Evolutionary conservation across 2,888 invertebrate species (phyloP).

Genomic region (Lasioglossum lativentre): DNA sequence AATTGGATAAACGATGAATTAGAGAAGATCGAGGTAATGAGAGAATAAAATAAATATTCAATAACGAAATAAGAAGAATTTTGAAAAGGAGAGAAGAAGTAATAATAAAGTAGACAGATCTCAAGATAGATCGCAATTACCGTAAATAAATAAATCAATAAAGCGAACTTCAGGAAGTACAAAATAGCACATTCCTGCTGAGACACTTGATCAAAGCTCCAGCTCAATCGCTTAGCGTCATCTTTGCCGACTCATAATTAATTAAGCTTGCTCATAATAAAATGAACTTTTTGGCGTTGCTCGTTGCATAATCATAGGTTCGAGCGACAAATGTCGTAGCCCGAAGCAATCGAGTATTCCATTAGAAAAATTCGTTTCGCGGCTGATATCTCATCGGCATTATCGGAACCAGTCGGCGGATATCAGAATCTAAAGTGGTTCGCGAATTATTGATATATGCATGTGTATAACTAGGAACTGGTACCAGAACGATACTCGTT

Average conservation of each 20-base stretch:
- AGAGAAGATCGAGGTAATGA: not conserved
- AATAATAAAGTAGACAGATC: too few species aligned
- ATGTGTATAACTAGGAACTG: constrained; percentile 14
- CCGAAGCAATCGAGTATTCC: not conserved
- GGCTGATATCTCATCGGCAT: constrained; percentile 5
- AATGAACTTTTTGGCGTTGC: not conserved
- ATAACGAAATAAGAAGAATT: not conserved
- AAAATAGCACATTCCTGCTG: not conserved
- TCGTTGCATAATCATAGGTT: not conserved
- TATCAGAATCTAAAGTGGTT: constrained; percentile 12
- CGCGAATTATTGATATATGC: constrained; percentile 24
- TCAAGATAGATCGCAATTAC: too few species aligned
- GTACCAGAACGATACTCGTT: constrained; percentile 15
- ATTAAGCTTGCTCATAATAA: not conserved
- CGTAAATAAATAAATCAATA: too few species aligned
- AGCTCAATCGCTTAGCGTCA: not conserved
- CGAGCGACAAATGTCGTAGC: not conserved
- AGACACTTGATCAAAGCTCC: not conserved
- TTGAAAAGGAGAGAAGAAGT: not conserved
- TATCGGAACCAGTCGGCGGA: not conserved
- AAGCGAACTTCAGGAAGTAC: not conserved
- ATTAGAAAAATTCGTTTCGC: not conserved
- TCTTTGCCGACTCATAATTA: not conserved
- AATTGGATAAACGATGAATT: too few species aligned
- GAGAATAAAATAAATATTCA: not conserved